Base-by-base conservation (phyloP, 2,113 vertebrate genomes). In the Chloroceryle aenea region DNA sequence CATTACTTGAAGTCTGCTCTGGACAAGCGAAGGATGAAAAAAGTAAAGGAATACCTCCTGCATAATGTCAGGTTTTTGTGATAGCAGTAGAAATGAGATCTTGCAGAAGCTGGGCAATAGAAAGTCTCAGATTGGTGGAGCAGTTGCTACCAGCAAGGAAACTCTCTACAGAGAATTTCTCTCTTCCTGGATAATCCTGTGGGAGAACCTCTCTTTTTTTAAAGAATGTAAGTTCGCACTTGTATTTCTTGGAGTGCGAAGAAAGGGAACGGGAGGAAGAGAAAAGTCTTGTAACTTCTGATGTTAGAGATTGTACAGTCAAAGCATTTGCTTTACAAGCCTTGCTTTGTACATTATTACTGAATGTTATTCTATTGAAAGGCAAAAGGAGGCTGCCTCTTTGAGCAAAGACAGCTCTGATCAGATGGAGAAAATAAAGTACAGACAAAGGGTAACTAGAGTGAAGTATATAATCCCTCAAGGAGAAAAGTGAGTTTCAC, bases 41-140 rank as follows among this genome's bases (percentile, higher is more conserved):
- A 72, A 45, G 14, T 17, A 9, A 79, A 72, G 25, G 7, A 9
- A 23, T 45, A 3, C 4, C 18, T 77, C 59, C 34, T 7, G 2
- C 30, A 1, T 32, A 34, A 32, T 0, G 0, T 1, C 18, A 30
- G 8, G 18, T 42, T 6, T 50, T 14, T 79, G 26, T 19, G n/a
- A 19, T 17, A 79, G 40, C 42, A 47, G 12, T 1, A 38, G 58
- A 42, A 83, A 43, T 11, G 10, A 30, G 47, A 18, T 43, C 42
- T 73, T 19, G 14, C 34, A 61, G 62, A 82, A 40, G 12, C 0
- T 79, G 58, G n/a, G 36, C 11, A 36, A 19, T 7, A 61, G 53
- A 5, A 45, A 53, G 27, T 15, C 34, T 67, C 21, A 62, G 75
- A 43, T 20, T 22, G 20, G 8, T 40, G 13, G 67, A 68, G 23